phyloP scores from a whole-genome alignment of 2,888 invertebrate genomes.

The Barypeithes pellucidus region DNA sequence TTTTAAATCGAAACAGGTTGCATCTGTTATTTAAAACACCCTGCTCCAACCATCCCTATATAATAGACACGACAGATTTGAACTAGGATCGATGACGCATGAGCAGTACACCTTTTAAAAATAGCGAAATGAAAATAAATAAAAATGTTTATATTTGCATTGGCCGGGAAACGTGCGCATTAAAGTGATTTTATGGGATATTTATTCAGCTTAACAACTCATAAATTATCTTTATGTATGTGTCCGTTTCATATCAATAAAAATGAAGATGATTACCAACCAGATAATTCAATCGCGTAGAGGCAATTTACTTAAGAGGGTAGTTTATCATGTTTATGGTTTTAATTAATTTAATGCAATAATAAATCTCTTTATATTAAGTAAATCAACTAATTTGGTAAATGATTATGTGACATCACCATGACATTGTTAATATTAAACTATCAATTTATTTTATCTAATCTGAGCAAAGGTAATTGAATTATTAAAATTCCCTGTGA shows the following conservation, averaged over 20 bases:
- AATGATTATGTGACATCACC: constrained; percentile 61
- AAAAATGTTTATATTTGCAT: constrained; percentile 21
- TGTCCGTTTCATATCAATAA: constrained; percentile 29
- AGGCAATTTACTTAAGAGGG: constrained; percentile 46
- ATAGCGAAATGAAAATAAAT: constrained; percentile 4
- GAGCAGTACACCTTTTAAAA: constrained; percentile 6
- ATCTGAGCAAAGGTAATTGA: constrained; percentile 52
- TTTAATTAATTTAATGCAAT: constrained; percentile 61
- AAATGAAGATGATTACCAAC: constrained; percentile 29
- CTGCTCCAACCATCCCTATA: too few relatives aligned
- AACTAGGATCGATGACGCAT: constrained; percentile 29
- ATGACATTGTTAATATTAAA: constrained; percentile 61
- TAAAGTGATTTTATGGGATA: constrained; percentile 17
- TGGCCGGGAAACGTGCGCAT: constrained; percentile 4
- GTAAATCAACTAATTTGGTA: constrained; percentile 60
- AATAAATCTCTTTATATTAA: constrained; percentile 58
- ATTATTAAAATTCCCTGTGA: constrained; percentile 60
- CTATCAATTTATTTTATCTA: constrained; percentile 58
- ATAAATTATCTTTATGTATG: constrained; percentile 20
- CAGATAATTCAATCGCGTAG: constrained; percentile 25
- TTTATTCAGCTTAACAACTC: constrained; percentile 24
- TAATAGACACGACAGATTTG: too few relatives aligned
- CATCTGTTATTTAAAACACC: too few relatives aligned
- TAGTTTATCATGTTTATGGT: constrained; percentile 55
- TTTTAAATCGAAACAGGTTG: too few relatives aligned